phyloP scores from a whole-genome alignment of 2,797 vertebrate genomes.

The Peromyscus melanophrys region DNA sequence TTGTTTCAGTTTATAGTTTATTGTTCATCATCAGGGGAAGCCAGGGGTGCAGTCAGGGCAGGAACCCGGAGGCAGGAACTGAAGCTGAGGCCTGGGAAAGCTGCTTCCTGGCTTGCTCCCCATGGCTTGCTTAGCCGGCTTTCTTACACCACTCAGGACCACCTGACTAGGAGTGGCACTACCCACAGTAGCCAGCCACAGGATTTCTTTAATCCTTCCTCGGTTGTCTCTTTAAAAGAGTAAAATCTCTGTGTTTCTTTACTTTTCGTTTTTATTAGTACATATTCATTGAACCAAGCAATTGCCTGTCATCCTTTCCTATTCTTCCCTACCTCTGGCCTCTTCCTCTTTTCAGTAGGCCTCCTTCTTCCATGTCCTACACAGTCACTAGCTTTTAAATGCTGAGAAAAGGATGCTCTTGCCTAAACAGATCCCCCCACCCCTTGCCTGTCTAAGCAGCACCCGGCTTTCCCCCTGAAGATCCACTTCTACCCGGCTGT shows the following conservation, averaged over 20 bases:
- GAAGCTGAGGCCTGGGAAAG: background rate
- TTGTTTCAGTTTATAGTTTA: background rate
- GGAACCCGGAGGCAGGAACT: background rate
- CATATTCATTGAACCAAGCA: background rate
- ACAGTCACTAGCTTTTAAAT: background rate
- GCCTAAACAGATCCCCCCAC: background rate
- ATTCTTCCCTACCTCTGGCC: background rate
- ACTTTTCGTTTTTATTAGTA: background rate
- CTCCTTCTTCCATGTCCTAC: background rate
- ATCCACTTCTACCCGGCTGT: background rate
- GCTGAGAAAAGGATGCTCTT: background rate
- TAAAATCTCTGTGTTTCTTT: background rate
- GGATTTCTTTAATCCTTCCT: conserved; percentile 23
- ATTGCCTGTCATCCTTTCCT: background rate
- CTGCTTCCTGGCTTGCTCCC: background rate
- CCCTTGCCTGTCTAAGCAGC: background rate
- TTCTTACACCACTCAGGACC: background rate
- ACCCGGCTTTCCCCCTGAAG: background rate
- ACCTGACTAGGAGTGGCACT: background rate
- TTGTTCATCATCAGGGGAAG: background rate
- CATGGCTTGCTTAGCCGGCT: background rate
- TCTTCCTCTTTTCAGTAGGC: background rate
- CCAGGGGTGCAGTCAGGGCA: background rate
- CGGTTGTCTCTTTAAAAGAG: background rate
- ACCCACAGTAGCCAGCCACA: background rate